Evolutionary conservation across 2,888 invertebrate genomes (phyloP), one percentile per base, ranked within the genome.

Genomic region (Bembecia ichneumoniformis): DNA sequence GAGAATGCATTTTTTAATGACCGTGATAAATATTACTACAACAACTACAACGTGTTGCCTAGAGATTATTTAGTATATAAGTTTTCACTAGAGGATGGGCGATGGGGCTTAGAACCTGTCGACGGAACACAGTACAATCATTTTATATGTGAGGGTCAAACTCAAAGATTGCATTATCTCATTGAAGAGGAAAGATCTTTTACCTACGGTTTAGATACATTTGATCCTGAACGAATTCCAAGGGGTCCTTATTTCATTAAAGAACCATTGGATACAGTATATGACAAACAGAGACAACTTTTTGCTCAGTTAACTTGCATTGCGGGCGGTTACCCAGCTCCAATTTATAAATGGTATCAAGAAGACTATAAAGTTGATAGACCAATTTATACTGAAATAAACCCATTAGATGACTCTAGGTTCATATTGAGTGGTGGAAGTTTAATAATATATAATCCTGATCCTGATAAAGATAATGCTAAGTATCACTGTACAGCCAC

Each of bases 361-460:
- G 96, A 96, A 82, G 92, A 94, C 60, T 96, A 95, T 72, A 90
- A 93, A 60, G 93, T 95, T 57, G 94, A 95, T 68, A 89, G 90
- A 49, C 80, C 95, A 10, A 87, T 92, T 51, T 93, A 92, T 47
- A 89, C 83, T 49, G 88, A 89, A 71, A 95, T 97, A 58, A 92
- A 97, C 76, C 96, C 96, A 0, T 72, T 96, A 46, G 68, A 71
- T 35, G 91, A 96, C 66, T 69, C 82, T 16, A 90, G 96, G 51
- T 96, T 93, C 66, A 96, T 97, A 1, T 78, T 97, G 5, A 96
- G 96, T 64, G 98, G 98, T 52, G 98, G 98, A 20, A 93, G 93
- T 55, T 86, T 98, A 7, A 95, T 96, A 61, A 97, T 98, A 52
- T 92, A 93, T 60, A 90, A 92, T 63, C 97, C 98, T 0, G 92